Evolutionary conservation across 2,888 invertebrate species (phyloP).

Genomic region (Torymus auratus): DNA sequence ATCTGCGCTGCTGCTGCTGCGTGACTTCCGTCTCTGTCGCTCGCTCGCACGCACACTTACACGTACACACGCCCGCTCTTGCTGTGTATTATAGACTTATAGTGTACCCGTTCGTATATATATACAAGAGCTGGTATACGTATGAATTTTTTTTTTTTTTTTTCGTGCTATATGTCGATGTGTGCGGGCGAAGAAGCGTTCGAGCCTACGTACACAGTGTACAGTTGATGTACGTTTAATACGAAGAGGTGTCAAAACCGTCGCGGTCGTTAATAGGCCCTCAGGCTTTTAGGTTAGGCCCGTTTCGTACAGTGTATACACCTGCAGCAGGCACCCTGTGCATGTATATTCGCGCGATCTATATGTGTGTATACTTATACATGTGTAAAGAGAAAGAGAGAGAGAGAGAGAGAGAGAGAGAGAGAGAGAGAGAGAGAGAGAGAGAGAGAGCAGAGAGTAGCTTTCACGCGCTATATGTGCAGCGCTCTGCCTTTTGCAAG

Average conservation of each 20-base stretch:
- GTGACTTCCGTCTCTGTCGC: conserved; percentile 27
- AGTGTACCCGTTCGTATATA: background rate
- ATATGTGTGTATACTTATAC: too few species aligned
- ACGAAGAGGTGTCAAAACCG: background rate
- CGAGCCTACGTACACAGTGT: too few species aligned
- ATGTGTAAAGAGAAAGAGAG: too few species aligned
- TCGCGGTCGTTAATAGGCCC: background rate
- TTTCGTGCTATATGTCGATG: background rate
- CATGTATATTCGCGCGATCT: background rate
- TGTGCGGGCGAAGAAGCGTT: background rate
- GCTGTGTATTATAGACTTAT: background rate
- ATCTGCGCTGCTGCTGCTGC: conserved; percentile 6
- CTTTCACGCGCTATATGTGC: conserved; percentile 2
- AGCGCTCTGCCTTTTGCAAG: conserved; percentile 26
- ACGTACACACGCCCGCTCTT: conserved; percentile 26
- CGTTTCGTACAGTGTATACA: background rate
- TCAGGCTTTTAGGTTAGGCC: conserved; percentile 25
- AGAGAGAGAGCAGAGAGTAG: background rate
- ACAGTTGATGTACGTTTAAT: too few species aligned
- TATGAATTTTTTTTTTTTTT: background rate
- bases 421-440: too few species aligned
- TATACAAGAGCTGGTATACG: background rate
- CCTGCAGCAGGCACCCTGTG: background rate
- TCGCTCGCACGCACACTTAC: conserved; percentile 16
- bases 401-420: too few species aligned